These are phyloP conservation scores for Daubentonia madagascariensis DNA, from an alignment of 2,113 vertebrate species.

Conservation along the genomic window DNA sequence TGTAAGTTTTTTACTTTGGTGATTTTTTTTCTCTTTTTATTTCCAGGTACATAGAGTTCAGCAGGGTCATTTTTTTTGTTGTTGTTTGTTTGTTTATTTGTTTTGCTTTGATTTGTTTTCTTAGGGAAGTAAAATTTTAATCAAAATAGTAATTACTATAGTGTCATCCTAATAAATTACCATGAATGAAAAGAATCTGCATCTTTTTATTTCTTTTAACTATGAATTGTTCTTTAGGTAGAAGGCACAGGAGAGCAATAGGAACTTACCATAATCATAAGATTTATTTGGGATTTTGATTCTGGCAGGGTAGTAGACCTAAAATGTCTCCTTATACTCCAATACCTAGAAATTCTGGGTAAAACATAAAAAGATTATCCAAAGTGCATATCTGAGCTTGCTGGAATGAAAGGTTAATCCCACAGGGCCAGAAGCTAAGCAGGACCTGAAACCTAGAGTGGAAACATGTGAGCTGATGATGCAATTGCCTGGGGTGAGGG, in stretches of 20 bases:
- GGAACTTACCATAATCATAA: not conserved
- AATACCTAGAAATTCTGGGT: not conserved
- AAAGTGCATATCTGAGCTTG: not conserved
- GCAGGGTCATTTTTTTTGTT: not conserved
- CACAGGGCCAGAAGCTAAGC: not conserved
- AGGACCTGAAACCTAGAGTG: not conserved
- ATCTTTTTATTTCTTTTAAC: not conserved
- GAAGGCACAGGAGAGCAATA: not conserved
- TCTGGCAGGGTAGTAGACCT: not conserved
- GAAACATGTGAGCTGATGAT: not conserved
- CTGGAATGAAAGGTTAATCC: not conserved
- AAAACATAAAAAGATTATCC: not conserved
- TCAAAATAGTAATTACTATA: not conserved
- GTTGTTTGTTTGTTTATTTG: not conserved
- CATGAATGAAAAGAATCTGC: not conserved
- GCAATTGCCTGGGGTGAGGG: not conserved
- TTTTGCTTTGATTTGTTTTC: not conserved
- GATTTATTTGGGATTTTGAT: not conserved
- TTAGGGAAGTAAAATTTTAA: not conserved
- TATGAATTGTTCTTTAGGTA: not conserved
- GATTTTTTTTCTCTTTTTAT: not conserved
- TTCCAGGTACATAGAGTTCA: not conserved
- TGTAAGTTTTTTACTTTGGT: not conserved
- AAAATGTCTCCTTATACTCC: not conserved
- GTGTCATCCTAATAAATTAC: not conserved